phyloP scores from a whole-genome alignment of 53 echinoderm and acorn worm species.

The Hippasteria phrygiana region DNA sequence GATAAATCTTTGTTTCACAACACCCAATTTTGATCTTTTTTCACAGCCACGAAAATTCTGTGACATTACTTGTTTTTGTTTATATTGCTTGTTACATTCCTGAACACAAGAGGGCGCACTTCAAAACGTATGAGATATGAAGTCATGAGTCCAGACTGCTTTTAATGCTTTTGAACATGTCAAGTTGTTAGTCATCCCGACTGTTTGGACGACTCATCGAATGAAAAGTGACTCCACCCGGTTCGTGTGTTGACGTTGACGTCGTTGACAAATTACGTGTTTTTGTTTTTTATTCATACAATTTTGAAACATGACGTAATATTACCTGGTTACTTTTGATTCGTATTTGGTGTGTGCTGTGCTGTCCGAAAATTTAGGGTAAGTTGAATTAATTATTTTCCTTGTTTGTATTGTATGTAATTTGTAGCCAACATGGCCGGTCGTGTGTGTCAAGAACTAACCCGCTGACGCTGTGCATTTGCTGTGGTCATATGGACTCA shows the following conservation, averaged over 20 bases:
- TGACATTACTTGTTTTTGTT: no score
- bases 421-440: no score
- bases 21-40: no score
- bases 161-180: neutral
- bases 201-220: neutral
- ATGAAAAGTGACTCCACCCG: slow-evolving; percentile 39
- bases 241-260: neutral
- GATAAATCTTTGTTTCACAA: no score
- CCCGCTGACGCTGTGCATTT: no score
- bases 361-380: neutral
- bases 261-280: neutral
- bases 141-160: slow-evolving; percentile 1
- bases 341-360: neutral
- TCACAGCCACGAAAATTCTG: no score
- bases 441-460: no score
- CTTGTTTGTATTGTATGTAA: no score
- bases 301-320: slow-evolving; percentile 21
- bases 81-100: no score
- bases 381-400: neutral
- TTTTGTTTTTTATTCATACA: neutral
- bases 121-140: neutral
- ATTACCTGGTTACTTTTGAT: neutral
- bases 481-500: no score
- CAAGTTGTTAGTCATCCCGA: neutral
- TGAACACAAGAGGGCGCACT: slow-evolving; percentile 39